These are phyloP conservation scores for Aphelenchoides besseyi DNA, from an alignment of 1,140 invertebrate species.

Conservation along the genomic window DNA sequence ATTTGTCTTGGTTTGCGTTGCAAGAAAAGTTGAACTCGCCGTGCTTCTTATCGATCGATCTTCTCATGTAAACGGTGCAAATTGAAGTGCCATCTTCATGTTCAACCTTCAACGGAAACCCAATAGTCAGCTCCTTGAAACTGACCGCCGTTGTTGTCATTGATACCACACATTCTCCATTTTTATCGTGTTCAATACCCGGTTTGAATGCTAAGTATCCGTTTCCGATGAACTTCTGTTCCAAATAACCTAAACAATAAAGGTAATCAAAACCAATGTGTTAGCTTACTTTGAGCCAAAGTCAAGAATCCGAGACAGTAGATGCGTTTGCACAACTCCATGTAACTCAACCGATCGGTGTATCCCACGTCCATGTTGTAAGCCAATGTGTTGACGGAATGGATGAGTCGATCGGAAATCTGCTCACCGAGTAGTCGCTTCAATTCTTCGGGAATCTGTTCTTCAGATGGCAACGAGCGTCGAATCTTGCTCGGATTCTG, in stretches of 20 bases:
- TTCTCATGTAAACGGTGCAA: background rate
- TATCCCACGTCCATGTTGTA: background rate
- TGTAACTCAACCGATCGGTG: background rate
- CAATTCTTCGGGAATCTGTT: background rate
- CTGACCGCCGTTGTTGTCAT: background rate
- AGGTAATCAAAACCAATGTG: background rate
- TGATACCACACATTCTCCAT: background rate
- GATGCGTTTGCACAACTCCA: background rate
- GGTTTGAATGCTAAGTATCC: background rate
- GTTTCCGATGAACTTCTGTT: background rate
- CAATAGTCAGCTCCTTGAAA: background rate
- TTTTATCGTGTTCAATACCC: background rate
- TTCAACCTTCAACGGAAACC: background rate
- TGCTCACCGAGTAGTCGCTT: background rate
- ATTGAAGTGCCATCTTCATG: background rate
- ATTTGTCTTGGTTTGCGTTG: background rate
- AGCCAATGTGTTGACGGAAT: background rate
- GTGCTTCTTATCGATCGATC: background rate
- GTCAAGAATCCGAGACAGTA: background rate
- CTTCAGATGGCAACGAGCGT: background rate
- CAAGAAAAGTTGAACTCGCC: background rate
- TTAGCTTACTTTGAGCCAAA: background rate
- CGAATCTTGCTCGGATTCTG: background rate
- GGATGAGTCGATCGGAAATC: background rate
- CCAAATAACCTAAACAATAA: background rate